phyloP scores from a whole-genome alignment of 2,113 vertebrate genomes.

The Bos indicus region DNA sequence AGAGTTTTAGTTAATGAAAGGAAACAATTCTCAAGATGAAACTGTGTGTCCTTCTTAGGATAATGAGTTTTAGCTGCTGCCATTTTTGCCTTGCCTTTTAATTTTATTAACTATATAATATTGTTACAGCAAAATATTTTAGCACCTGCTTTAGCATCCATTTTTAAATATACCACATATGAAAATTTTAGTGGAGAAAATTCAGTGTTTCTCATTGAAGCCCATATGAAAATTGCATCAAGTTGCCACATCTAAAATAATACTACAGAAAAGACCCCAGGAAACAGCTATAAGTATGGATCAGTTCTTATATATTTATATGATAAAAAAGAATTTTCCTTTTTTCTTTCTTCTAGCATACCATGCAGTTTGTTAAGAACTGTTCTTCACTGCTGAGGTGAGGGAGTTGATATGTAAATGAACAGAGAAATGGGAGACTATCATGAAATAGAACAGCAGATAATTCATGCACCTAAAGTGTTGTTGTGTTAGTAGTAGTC shows the following conservation, averaged over 20 bases:
- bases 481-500: not conserved
- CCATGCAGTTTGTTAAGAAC: not conserved
- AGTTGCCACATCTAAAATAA: not conserved
- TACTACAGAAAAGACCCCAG: not conserved
- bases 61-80: not conserved
- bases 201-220: not conserved
- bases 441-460: not conserved
- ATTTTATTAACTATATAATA: conserved; percentile 18
- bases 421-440: not conserved
- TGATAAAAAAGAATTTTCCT: not conserved
- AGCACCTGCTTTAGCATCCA: not conserved
- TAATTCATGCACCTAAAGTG: not conserved
- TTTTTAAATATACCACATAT: not conserved
- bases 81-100: conserved; percentile 9
- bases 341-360: not conserved
- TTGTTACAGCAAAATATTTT: conserved; percentile 23
- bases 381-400: not conserved
- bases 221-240: not conserved
- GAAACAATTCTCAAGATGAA: not conserved
- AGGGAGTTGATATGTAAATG: not conserved
- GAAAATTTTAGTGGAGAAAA: conserved; percentile 27
- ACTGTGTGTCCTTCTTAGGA: not conserved
- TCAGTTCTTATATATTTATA: conserved; percentile 8
- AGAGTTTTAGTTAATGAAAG: not conserved
- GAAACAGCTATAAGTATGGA: not conserved